These are phyloP conservation scores for Piezodorus guildinii DNA, from an alignment of 1,140 invertebrate genomes.

Conservation along the genomic window DNA sequence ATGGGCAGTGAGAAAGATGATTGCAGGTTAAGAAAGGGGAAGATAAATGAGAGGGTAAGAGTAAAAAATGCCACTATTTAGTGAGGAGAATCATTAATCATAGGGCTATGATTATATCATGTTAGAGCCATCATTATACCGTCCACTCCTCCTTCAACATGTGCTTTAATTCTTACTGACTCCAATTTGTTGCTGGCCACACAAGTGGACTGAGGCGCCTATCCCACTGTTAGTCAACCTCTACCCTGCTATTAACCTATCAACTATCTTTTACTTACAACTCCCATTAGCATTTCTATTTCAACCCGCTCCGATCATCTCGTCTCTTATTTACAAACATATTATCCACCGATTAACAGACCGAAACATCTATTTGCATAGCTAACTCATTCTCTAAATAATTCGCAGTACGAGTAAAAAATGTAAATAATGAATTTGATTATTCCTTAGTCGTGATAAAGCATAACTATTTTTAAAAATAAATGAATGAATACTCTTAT, in stretches of 20 bases:
- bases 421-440: too few relatives aligned
- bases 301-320: not conserved
- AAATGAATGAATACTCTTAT: too few relatives aligned
- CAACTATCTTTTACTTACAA: conserved; percentile 18
- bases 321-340: too few relatives aligned
- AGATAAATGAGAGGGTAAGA: not conserved
- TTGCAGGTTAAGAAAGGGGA: not conserved
- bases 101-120: conserved; percentile 18
- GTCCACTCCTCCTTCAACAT: conserved; percentile 16
- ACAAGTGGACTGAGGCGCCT: conserved; percentile 18
- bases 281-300: conserved; percentile 21
- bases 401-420: too few relatives aligned
- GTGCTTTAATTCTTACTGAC: conserved; percentile 23
- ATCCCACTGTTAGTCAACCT: conserved; percentile 18
- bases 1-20: not conserved
- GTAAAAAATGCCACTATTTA: conserved; percentile 22
- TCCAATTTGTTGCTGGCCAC: conserved; percentile 22
- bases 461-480: too few relatives aligned
- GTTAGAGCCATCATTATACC: conserved; percentile 16
- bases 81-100: conserved; percentile 19
- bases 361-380: too few relatives aligned
- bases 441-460: too few relatives aligned
- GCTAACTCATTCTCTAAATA: too few relatives aligned
- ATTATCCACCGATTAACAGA: too few relatives aligned
- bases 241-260: conserved; percentile 20